Evolutionary conservation across 2,888 invertebrate genomes (phyloP).

Genomic region (Synanthedon vespiformis): DNA sequence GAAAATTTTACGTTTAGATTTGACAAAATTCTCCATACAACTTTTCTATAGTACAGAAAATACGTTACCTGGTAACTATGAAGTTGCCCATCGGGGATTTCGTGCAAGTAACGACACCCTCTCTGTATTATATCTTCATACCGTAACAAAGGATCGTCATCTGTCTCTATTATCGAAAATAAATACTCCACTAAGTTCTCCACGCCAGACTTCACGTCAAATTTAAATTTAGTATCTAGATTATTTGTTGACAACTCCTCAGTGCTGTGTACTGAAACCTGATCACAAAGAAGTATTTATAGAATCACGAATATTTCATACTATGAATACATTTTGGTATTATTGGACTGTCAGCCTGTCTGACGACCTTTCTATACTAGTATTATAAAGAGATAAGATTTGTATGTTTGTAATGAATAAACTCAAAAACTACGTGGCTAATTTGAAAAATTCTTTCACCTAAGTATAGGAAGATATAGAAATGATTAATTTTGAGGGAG

Average conservation of each 20-base stretch:
- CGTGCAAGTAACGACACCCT: constrained; percentile 70
- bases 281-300: constrained; percentile 1
- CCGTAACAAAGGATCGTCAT: constrained; percentile 39
- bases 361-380: too few relatives aligned
- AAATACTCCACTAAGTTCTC: constrained; percentile 21
- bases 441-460: too few relatives aligned
- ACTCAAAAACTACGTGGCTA: too few relatives aligned
- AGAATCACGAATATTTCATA: too few relatives aligned
- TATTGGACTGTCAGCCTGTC: too few relatives aligned
- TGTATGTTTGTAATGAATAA: too few relatives aligned
- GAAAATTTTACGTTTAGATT: constrained; percentile 3
- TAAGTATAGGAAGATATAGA: too few relatives aligned
- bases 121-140: constrained; percentile 55
- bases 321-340: too few relatives aligned
- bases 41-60: too few relatives aligned
- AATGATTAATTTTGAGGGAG: too few relatives aligned
- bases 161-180: constrained; percentile 47
- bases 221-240: constrained; percentile 25
- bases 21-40: too few relatives aligned
- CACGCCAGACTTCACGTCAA: constrained; percentile 15
- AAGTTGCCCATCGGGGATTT: constrained; percentile 35
- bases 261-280: constrained; percentile 41
- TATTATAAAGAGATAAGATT: too few relatives aligned
- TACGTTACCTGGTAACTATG: constrained; percentile 31
- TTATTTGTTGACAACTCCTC: constrained; percentile 41